Evolutionary conservation across 2,888 invertebrate genomes (phyloP).

Genomic region (Julus scanicus): DNA sequence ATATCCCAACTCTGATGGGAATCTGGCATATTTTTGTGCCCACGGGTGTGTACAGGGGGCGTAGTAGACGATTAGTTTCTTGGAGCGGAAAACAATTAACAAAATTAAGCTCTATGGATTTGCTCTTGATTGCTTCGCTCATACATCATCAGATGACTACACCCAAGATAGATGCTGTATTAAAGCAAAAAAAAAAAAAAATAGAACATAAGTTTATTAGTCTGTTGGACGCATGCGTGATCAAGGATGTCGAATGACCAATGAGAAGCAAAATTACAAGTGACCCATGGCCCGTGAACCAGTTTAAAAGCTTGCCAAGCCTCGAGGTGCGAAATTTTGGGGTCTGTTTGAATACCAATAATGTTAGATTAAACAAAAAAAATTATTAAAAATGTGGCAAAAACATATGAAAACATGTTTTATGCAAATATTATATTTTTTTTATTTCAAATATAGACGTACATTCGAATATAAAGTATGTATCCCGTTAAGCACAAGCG

Average conservation of each 20-base stretch:
- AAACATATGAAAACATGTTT: too few species aligned
- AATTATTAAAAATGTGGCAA: too few species aligned
- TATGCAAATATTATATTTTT: too few species aligned
- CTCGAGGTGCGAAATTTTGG: too few species aligned
- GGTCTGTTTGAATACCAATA: too few species aligned
- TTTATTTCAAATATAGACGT: too few species aligned
- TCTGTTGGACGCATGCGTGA: background rate
- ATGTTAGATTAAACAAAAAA: too few species aligned
- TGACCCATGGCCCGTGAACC: too few species aligned
- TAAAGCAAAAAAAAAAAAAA: background rate
- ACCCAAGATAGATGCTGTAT: constrained; percentile 7
- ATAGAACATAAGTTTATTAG: background rate
- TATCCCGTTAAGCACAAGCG: too few species aligned
- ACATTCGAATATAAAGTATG: too few species aligned
- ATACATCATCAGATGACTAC: constrained; percentile 1
- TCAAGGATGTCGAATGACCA: background rate
- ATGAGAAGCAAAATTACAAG: background rate
- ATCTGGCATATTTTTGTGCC: background rate
- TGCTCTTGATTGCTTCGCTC: constrained; percentile 27
- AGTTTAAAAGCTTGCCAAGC: too few species aligned
- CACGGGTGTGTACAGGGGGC: constrained; percentile 25
- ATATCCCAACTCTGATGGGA: background rate
- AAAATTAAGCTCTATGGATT: constrained; percentile 33
- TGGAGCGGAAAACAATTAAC: constrained; percentile 33
- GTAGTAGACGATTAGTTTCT: constrained; percentile 15